Evolutionary conservation across 2,113 vertebrate species (phyloP).

Genomic region (Sinocyclocheilus maitianheensis): DNA sequence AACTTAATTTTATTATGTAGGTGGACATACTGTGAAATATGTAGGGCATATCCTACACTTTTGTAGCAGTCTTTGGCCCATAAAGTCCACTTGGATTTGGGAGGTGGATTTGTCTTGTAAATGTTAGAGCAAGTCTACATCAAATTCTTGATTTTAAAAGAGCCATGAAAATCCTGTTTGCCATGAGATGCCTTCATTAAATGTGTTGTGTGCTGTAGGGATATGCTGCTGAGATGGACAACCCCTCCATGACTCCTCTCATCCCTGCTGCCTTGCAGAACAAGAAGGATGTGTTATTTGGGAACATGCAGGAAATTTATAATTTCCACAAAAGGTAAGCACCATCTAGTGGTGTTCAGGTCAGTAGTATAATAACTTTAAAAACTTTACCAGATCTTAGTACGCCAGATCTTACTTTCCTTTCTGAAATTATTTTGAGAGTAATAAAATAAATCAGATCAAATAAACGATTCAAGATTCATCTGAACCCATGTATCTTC

Average conservation of each 20-base stretch:
- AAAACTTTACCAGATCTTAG: no score
- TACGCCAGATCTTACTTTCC: no score
- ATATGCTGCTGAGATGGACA: conserved; percentile 96
- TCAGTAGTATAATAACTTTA: no score
- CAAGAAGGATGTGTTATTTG: conserved; percentile 94
- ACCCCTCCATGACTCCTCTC: conserved; percentile 85
- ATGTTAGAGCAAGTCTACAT: background rate
- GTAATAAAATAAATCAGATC: background rate
- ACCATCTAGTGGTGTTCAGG: conserved; percentile 29
- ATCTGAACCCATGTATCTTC: background rate
- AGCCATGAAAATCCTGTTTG: background rate
- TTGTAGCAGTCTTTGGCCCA: background rate
- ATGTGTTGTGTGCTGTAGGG: conserved; percentile 73
- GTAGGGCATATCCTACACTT: background rate
- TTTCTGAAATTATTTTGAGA: no score
- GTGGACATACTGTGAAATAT: background rate
- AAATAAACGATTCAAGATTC: background rate
- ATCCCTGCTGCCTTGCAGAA: conserved; percentile 85
- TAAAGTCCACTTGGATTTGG: background rate
- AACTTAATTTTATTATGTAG: background rate
- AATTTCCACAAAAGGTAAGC: conserved; percentile 93
- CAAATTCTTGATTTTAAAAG: no score
- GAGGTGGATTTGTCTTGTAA: background rate
- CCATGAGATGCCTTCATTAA: background rate
- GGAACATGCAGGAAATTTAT: conserved; percentile 99